Conservation (phyloP, 2,888 invertebrate genomes). For the Metacarcinus magister region DNA sequence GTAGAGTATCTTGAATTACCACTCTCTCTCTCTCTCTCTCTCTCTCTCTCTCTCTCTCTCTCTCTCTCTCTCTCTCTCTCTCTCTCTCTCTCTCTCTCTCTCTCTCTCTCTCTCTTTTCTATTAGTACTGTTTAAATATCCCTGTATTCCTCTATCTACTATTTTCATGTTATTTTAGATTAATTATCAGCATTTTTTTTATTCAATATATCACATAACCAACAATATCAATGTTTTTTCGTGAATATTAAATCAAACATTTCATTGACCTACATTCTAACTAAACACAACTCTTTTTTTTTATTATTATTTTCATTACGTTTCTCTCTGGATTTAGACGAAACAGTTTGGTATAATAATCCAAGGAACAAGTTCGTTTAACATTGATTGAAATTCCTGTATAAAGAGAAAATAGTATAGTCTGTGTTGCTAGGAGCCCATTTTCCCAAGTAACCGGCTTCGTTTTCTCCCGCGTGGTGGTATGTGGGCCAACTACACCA, state of each 20-base stretch:
- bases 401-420: not conserved
- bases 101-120: not conserved
- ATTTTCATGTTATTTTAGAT: not conserved
- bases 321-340: too few species aligned
- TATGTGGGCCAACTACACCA: too few species aligned
- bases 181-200: not conserved
- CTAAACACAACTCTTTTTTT: too few species aligned
- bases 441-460: not conserved
- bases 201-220: too few species aligned
- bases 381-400: not conserved
- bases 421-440: not conserved
- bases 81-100: not conserved
- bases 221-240: too few species aligned
- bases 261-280: too few species aligned
- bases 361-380: not conserved
- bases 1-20: not conserved
- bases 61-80: not conserved
- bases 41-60: not conserved
- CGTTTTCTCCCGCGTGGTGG: not conserved
- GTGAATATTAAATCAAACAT: too few species aligned
- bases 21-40: not conserved
- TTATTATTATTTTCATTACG: not conserved
- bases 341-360: too few species aligned
- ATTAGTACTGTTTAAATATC: not conserved
- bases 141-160: not conserved